phyloP scores from a whole-genome alignment of 2,113 vertebrate species.

The Grammomys dolichurus region DNA sequence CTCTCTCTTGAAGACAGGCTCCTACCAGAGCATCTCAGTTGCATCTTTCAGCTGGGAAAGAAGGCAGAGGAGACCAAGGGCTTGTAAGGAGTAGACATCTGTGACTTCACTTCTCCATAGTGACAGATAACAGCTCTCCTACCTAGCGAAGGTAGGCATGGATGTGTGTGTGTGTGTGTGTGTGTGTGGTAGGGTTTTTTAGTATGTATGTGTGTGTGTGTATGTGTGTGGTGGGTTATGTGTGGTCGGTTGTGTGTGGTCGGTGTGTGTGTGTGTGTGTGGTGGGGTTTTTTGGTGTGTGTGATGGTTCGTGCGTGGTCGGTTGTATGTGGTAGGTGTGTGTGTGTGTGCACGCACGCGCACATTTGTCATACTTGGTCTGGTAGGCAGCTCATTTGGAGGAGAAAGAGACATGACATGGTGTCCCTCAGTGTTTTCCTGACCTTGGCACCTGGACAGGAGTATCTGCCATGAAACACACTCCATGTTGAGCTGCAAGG shows the following conservation, averaged over 20 bases:
- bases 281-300: too few species aligned
- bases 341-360: background rate
- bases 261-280: background rate
- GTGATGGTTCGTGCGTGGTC: background rate
- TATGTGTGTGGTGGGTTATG: background rate
- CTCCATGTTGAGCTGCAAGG: background rate
- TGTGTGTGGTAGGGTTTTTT: too few species aligned
- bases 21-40: background rate
- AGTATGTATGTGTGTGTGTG: background rate
- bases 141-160: background rate
- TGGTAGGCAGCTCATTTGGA: background rate
- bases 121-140: background rate
- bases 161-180: background rate
- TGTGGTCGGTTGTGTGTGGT: background rate
- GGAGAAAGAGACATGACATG: background rate
- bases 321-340: background rate
- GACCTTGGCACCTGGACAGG: background rate
- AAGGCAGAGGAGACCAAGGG: background rate
- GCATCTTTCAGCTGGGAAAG: fast-evolving
- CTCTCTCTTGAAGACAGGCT: background rate
- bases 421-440: background rate
- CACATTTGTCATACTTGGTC: background rate
- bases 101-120: background rate
- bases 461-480: background rate
- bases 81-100: background rate